Evolutionary conservation across 2,888 invertebrate species (phyloP).

Genomic region (Eupsilia transversa): DNA sequence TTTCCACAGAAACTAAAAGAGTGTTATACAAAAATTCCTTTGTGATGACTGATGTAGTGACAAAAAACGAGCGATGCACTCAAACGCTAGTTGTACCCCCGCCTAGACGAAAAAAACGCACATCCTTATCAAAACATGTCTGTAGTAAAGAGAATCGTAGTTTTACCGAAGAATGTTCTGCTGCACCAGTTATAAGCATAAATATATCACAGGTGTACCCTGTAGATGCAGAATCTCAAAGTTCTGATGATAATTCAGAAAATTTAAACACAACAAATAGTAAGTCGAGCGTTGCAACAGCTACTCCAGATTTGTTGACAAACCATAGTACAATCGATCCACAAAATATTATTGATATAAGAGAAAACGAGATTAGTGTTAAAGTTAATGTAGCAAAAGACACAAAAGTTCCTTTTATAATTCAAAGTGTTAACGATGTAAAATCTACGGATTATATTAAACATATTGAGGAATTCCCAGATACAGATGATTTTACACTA

Average conservation of each 20-base stretch:
- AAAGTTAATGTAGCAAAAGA: conserved; percentile 51
- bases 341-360: conserved; percentile 57
- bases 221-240: conserved; percentile 83
- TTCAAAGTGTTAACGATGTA: conserved; percentile 21
- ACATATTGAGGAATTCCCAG: conserved; percentile 79
- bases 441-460: conserved; percentile 52
- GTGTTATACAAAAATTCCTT: conserved; percentile 79
- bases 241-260: conserved; percentile 89
- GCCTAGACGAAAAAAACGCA: conserved; percentile 80
- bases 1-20: conserved; percentile 79
- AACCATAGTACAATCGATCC: conserved; percentile 87
- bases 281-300: conserved; percentile 69
- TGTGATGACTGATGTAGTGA: conserved; percentile 82
- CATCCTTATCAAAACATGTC: conserved; percentile 49
- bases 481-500: conserved; percentile 77
- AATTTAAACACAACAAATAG: conserved; percentile 54
- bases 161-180: conserved; percentile 75
- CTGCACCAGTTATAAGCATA: conserved; percentile 90
- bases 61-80: conserved; percentile 76
- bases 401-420: conserved; percentile 15
- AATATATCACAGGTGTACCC: conserved; percentile 91
- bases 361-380: conserved; percentile 52
- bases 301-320: conserved; percentile 91
- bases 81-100: conserved; percentile 82
- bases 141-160: conserved; percentile 67